Evolutionary conservation across 2,888 invertebrate genomes (phyloP).

Genomic region (Nemotelus nigrinus): DNA sequence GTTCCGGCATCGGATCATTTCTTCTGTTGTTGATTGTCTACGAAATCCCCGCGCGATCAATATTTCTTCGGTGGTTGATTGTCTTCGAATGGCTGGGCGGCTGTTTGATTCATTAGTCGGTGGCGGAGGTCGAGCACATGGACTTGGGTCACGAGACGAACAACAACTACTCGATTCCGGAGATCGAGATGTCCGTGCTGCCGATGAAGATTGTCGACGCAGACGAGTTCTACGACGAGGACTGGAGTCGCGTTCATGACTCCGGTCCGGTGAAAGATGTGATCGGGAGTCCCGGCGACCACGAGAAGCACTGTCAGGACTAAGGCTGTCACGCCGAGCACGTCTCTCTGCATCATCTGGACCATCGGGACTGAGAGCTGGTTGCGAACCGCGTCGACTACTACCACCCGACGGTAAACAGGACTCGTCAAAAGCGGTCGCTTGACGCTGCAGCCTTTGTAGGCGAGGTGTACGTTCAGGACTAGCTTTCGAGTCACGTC

Average conservation of each 20-base stretch:
- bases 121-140: constrained; percentile 72
- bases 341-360: constrained; percentile 76
- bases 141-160: constrained; percentile 83
- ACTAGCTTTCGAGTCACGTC: constrained; percentile 76
- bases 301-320: constrained; percentile 86
- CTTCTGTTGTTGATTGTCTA: constrained; percentile 89
- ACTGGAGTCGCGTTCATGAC: constrained; percentile 82
- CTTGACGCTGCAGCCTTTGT: constrained; percentile 82
- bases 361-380: constrained; percentile 83
- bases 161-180: constrained; percentile 82
- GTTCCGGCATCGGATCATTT: constrained; percentile 91
- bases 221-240: constrained; percentile 78
- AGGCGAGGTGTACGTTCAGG: constrained; percentile 72
- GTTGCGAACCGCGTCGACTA: constrained; percentile 80
- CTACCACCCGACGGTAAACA: constrained; percentile 75
- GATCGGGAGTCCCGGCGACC: constrained; percentile 79
- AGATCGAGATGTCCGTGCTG: constrained; percentile 72
- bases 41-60: constrained; percentile 89
- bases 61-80: constrained; percentile 92
- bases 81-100: constrained; percentile 81
- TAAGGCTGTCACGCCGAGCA: constrained; percentile 85
- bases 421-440: constrained; percentile 89
- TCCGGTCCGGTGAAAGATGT: constrained; percentile 82
- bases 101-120: constrained; percentile 68
- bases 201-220: constrained; percentile 82